Evolutionary conservation across 2,888 invertebrate genomes (phyloP).

Genomic region (Timema podura): DNA sequence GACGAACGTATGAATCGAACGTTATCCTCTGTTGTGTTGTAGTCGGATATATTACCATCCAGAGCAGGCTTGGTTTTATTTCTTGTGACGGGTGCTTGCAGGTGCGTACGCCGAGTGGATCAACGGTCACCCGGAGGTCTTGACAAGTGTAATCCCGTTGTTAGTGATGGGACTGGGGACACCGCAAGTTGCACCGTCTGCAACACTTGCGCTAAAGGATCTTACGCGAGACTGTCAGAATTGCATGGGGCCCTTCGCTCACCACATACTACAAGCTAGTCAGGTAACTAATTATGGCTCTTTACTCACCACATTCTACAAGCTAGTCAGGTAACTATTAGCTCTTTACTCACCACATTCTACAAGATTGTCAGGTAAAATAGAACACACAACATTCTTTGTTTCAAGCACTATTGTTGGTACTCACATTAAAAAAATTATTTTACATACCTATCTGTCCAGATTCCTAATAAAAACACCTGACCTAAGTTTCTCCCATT

Average conservation of each 20-base stretch:
- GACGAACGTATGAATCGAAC: too few species aligned
- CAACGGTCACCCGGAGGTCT: constrained; percentile 61
- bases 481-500: too few species aligned
- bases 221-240: constrained; percentile 76
- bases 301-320: constrained; percentile 46
- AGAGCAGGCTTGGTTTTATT: neutral
- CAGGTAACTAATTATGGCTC: constrained; percentile 51
- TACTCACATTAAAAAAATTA: too few species aligned
- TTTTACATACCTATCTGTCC: too few species aligned
- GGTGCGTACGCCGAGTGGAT: constrained; percentile 87
- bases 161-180: constrained; percentile 61
- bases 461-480: too few species aligned
- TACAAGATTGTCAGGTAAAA: too few species aligned
- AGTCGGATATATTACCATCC: neutral
- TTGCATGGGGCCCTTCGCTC: constrained; percentile 70
- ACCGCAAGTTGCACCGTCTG: constrained; percentile 66
- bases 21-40: too few species aligned
- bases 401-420: too few species aligned
- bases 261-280: constrained; percentile 68
- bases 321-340: too few species aligned
- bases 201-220: constrained; percentile 85
- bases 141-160: constrained; percentile 64
- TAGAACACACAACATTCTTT: too few species aligned
- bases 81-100: constrained; percentile 35
- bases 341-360: too few species aligned